These are phyloP conservation scores for Netelia melanura DNA, from an alignment of 2,888 invertebrate species.

Conservation along the genomic window DNA sequence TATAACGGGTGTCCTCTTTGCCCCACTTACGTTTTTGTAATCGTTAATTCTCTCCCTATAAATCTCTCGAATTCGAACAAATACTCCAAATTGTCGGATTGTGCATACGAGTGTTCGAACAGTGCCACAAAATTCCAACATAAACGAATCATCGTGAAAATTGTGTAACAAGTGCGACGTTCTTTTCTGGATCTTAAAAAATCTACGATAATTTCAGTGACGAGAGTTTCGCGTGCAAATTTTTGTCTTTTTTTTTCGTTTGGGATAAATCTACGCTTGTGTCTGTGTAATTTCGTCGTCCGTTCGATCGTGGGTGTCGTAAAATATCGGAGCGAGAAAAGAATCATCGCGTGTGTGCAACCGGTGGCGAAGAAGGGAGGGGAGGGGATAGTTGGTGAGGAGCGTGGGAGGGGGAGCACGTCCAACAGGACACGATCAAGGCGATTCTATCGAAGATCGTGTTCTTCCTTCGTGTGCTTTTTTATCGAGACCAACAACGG, in stretches of 20 bases:
- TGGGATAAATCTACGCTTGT: background rate
- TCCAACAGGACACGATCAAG: slow-evolving; percentile 51
- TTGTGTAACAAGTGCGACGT: background rate
- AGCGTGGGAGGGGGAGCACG: background rate
- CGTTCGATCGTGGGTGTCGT: background rate
- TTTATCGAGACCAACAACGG: slow-evolving; percentile 10
- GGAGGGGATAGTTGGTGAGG: background rate
- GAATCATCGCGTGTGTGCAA: slow-evolving; percentile 43
- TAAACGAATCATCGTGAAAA: background rate
- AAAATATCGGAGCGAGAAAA: background rate
- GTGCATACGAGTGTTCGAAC: background rate
- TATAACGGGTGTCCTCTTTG: slow-evolving; percentile 40
- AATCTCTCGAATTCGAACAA: background rate
- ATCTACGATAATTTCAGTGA: background rate
- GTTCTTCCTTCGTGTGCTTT: slow-evolving; percentile 50
- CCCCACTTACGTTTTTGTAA: background rate
- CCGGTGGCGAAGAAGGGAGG: background rate
- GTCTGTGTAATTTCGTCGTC: slow-evolving; percentile 18
- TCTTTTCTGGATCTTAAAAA: slow-evolving; percentile 1
- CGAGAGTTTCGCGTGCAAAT: background rate
- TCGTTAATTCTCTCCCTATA: slow-evolving; percentile 16
- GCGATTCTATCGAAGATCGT: slow-evolving; percentile 62
- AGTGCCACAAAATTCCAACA: background rate
- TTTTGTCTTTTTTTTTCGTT: background rate
- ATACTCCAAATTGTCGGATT: background rate